These are phyloP conservation scores for Actias luna DNA, from an alignment of 2,888 invertebrate genomes.

Conservation along the genomic window DNA sequence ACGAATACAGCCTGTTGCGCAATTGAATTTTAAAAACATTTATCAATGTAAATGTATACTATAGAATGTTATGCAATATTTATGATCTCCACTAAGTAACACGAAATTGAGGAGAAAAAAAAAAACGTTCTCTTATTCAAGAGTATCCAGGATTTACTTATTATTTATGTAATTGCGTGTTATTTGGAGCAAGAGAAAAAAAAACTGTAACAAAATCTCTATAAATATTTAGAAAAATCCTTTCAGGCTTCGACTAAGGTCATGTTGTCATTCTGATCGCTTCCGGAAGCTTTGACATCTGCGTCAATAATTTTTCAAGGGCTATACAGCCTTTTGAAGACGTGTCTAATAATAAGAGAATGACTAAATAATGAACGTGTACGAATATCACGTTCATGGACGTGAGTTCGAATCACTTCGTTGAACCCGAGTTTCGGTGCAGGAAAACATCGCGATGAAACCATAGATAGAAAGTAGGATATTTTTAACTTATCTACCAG, in stretches of 20 bases:
- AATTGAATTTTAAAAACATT: neutral
- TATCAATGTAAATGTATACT: neutral
- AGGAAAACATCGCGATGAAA: too few relatives aligned
- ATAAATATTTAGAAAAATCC: neutral
- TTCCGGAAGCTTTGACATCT: neutral
- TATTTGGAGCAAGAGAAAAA: neutral
- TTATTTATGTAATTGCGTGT: slow-evolving; percentile 6
- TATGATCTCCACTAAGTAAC: neutral
- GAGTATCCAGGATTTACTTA: neutral
- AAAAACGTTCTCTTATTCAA: neutral
- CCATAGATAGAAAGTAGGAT: too few relatives aligned
- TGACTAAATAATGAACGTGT: too few relatives aligned
- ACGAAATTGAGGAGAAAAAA: neutral
- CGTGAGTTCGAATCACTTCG: too few relatives aligned
- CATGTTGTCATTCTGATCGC: neutral
- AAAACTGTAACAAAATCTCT: neutral
- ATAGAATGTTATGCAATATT: neutral
- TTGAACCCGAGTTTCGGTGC: too few relatives aligned
- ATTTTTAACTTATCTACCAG: too few relatives aligned
- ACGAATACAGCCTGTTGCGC: neutral
- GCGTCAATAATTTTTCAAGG: neutral
- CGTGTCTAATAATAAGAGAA: too few relatives aligned
- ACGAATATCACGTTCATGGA: too few relatives aligned
- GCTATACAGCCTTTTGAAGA: too few relatives aligned
- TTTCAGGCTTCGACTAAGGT: neutral